Percentiles rank a stretch among this genome's conserved stretches.
Evolutionary conservation across 2,888 invertebrate genomes (phyloP).

Genomic region (Catocala fraxini): DNA sequence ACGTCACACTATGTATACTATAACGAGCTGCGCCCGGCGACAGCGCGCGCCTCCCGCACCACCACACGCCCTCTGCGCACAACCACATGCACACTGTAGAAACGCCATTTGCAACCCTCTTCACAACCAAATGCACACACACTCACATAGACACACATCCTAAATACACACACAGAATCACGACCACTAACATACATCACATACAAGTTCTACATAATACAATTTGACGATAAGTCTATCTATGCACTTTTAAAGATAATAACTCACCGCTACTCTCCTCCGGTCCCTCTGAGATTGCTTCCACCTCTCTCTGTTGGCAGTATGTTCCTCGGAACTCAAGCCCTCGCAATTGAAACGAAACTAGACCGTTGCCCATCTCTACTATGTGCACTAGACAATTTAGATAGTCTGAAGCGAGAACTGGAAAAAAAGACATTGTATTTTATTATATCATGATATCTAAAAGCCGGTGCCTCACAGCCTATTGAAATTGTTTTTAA

Average conservation of each 20-base stretch:
- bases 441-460: too few species aligned
- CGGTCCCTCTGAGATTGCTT: conserved; percentile 99
- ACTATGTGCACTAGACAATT: conserved; percentile 99
- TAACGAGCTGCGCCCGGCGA: too few species aligned
- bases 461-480: too few species aligned
- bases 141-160: too few species aligned
- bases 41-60: conserved; percentile 62
- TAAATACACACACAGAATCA: too few species aligned
- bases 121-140: too few species aligned
- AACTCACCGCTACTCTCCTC: conserved; percentile 95
- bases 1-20: too few species aligned
- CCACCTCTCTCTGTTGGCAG: conserved; percentile 99
- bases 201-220: background rate
- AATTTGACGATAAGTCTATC: too few species aligned
- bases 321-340: conserved; percentile 99
- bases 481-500: too few species aligned
- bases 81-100: conserved; percentile 6
- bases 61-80: conserved; percentile 47
- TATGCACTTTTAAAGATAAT: background rate
- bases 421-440: conserved; percentile 76
- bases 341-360: conserved; percentile 99
- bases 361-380: conserved; percentile 98
- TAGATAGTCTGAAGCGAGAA: conserved; percentile 98
- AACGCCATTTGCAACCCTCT: too few species aligned
- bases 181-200: background rate